Base-by-base conservation (phyloP, 2,797 vertebrate species). In the Oreochromis grahami region DNA sequence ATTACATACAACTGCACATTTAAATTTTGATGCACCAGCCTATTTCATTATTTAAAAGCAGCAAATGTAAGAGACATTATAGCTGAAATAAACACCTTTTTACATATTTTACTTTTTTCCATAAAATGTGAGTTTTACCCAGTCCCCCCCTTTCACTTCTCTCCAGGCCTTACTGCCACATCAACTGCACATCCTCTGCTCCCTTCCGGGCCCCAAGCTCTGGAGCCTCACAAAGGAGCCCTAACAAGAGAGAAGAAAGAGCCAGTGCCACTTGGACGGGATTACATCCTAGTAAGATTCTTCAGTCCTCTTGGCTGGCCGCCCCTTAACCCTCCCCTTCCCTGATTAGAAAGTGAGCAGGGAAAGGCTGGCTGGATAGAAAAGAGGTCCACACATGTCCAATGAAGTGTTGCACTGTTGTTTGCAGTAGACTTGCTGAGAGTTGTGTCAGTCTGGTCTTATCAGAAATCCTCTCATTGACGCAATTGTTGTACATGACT, bases 221-320 rank as follows among this genome's bases (percentile, higher is more conserved):
- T 93, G 96, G 88, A 94, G 87, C 88, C 95, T 95, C 93, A 97
- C 96, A 97, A 95, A 96, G 96, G 90, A 95, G 96, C 95, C 95
- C 95, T 97, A 97, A 97, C 96, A 94, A 93, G 93, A 94, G 92
- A 94, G 92, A 95, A 95, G 96, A 97, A 97, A 97, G 96, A 94
- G 93, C 93, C 94, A 93, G 93, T 96, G 95, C 96, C 92, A 95
- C 95, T 97, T 96, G 96, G 96, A 96, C 95, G 91, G 95, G 95
- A 96, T 96, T 97, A 97, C 96, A 97, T 97, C 96, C 93, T 95
- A 93, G 94, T 95, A 94, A 94, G 94, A 94, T 94, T 95, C 92
- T 94, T 93, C 91, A 93, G 91, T 91, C 86, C 92, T 91, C 91
- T 90, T 93, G 88, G 94, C 90, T 93, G 41, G 88, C 93, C 93